Conservation (phyloP, 35 echinoderm and acorn worm species). For the Heliocidaris erythrogramma region DNA sequence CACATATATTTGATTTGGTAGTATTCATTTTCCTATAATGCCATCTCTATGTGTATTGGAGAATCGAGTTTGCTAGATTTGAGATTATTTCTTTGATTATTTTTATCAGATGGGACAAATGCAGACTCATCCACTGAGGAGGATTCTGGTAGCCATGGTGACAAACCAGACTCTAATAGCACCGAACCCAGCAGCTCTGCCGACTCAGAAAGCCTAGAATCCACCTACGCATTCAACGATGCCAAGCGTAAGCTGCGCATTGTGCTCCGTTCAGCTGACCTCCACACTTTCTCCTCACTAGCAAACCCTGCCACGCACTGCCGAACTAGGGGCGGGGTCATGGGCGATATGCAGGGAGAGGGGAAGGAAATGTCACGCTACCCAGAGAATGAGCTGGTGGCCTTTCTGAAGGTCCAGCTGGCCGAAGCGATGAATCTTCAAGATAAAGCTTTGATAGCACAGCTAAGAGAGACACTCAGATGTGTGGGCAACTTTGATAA, state of each 20-base stretch:
- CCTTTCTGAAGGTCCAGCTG: conserved; percentile 90
- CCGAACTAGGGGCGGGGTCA: conserved; percentile 1
- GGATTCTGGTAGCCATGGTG: conserved; percentile 76
- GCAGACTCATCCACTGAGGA: conserved; percentile 79
- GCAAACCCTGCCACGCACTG: conserved; percentile 52
- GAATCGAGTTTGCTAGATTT: too few relatives aligned
- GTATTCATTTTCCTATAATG: too few relatives aligned
- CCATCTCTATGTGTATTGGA: too few relatives aligned
- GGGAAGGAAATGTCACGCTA: conserved; percentile 48
- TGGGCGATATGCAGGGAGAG: background rate
- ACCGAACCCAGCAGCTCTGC: conserved; percentile 58
- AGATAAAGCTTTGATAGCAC: conserved; percentile 82
- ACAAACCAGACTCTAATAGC: conserved; percentile 77
- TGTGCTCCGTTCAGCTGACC: conserved; percentile 85
- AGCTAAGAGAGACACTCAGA: conserved; percentile 83
- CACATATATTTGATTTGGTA: too few relatives aligned
- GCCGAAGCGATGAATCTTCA: conserved; percentile 91
- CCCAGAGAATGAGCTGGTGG: conserved; percentile 89
- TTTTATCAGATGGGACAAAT: conserved; percentile 53
- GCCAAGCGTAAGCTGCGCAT: conserved; percentile 98
- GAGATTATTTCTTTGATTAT: background rate
- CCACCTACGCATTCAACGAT: conserved; percentile 80
- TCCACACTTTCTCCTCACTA: conserved; percentile 82
- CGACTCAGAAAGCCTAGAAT: conserved; percentile 63
- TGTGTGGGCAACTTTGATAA: conserved; percentile 91